Conservation (phyloP, 2,113 vertebrate species). For the Heptranchias perlo region DNA sequence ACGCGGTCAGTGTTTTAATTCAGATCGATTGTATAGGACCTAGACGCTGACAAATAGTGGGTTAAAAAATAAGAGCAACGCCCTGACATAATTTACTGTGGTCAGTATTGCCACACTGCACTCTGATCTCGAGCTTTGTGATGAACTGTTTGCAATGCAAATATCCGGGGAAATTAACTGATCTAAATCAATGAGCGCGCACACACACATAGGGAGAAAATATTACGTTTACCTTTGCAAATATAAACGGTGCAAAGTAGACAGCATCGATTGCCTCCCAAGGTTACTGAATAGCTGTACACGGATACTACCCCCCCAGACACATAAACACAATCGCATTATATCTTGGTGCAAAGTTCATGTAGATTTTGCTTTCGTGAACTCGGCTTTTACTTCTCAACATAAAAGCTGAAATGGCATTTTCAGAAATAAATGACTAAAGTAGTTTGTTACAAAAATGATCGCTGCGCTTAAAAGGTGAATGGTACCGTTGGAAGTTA, state of each 20-base stretch:
- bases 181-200: constrained; percentile 11
- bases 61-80: background rate
- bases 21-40: constrained; percentile 1
- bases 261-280: background rate
- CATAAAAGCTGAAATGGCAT: too few species aligned
- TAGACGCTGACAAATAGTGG: background rate
- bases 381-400: background rate
- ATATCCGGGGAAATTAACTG: constrained; percentile 37
- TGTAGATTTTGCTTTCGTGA: background rate
- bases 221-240: constrained; percentile 18
- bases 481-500: background rate
- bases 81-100: constrained; percentile 24
- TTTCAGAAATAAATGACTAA: background rate
- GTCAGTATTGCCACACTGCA: background rate
- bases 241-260: background rate
- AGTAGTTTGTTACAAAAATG: background rate
- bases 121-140: background rate
- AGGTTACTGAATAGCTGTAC: background rate
- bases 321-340: background rate
- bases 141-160: constrained; percentile 17
- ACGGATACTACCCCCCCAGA: background rate
- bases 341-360: background rate
- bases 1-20: background rate
- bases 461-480: background rate
- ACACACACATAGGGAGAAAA: background rate